Percentiles rank a stretch among this genome's conserved stretches.
Evolutionary conservation across 2,797 vertebrate genomes (phyloP).

Genomic region (Intellagama lesueurii): DNA sequence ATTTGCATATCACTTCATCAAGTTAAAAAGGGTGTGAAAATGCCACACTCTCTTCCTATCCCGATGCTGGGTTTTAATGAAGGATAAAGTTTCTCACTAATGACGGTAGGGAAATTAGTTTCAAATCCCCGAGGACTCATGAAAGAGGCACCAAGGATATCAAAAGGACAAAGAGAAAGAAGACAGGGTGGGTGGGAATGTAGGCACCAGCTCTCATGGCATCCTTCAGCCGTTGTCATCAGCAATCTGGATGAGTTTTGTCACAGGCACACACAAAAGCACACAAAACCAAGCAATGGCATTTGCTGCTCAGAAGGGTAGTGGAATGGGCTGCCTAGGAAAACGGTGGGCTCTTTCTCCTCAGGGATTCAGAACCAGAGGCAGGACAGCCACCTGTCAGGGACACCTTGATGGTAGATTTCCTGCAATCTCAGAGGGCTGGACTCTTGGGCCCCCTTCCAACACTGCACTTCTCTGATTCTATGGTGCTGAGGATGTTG

Average conservation of each 20-base stretch:
- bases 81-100: slow-evolving; percentile 77
- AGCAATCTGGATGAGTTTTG: slow-evolving; percentile 35
- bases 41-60: slow-evolving; percentile 64
- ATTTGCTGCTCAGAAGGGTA: slow-evolving; percentile 29
- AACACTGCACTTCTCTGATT: too few relatives aligned
- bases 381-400: too few relatives aligned
- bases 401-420: too few relatives aligned
- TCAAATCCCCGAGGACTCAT: slow-evolving; percentile 68
- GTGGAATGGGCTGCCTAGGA: not conserved
- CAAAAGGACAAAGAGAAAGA: slow-evolving; percentile 53
- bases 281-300: not conserved
- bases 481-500: too few relatives aligned
- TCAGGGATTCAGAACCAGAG: not conserved
- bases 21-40: slow-evolving; percentile 68
- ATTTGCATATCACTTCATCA: slow-evolving; percentile 80
- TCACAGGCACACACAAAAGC: too few relatives aligned
- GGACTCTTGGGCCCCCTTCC: too few relatives aligned
- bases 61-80: slow-evolving; percentile 76
- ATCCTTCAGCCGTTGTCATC: slow-evolving; percentile 30
- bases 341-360: not conserved
- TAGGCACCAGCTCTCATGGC: slow-evolving; percentile 33
- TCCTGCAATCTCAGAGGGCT: too few relatives aligned
- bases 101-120: slow-evolving; percentile 80
- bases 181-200: too few relatives aligned
- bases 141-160: slow-evolving; percentile 70